phyloP scores from a whole-genome alignment of 2,113 vertebrate species.

The Eptatretus burgeri region DNA sequence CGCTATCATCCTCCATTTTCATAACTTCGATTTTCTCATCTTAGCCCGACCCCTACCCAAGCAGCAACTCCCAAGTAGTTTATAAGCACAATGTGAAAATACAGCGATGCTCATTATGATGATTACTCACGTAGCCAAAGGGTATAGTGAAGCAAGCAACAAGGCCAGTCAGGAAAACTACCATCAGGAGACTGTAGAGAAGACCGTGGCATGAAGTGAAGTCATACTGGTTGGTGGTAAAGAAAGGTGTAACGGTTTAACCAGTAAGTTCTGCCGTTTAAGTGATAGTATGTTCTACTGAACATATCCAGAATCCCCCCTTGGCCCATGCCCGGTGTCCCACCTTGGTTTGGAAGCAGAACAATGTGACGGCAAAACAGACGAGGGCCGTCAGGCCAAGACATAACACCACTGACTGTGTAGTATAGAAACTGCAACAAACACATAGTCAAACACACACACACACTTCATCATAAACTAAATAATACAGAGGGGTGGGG shows the following conservation, averaged over 20 bases:
- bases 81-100: no score
- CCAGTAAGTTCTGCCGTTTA: not conserved
- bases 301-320: not conserved
- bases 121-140: slow-evolving; percentile 14
- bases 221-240: slow-evolving; percentile 11
- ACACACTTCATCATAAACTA: no score
- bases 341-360: slow-evolving; percentile 15
- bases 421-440: slow-evolving; percentile 14
- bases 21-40: no score
- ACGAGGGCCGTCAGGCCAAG: slow-evolving; percentile 14
- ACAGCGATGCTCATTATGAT: no score
- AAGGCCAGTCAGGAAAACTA: slow-evolving; percentile 13
- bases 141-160: slow-evolving; percentile 13
- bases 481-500: no score
- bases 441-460: not conserved
- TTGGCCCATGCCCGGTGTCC: not conserved
- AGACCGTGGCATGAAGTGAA: slow-evolving; percentile 15
- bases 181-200: slow-evolving; percentile 15
- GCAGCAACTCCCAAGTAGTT: no score
- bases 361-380: slow-evolving; percentile 14
- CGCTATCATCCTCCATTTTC: no score
- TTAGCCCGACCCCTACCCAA: no score
- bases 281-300: no score
- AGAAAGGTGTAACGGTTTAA: not conserved
- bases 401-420: slow-evolving; percentile 14